Percentiles rank a stretch among this genome's conserved stretches.
Evolutionary conservation across 2,797 vertebrate genomes (phyloP).

Genomic region (Sebastes kiyomatsui): DNA sequence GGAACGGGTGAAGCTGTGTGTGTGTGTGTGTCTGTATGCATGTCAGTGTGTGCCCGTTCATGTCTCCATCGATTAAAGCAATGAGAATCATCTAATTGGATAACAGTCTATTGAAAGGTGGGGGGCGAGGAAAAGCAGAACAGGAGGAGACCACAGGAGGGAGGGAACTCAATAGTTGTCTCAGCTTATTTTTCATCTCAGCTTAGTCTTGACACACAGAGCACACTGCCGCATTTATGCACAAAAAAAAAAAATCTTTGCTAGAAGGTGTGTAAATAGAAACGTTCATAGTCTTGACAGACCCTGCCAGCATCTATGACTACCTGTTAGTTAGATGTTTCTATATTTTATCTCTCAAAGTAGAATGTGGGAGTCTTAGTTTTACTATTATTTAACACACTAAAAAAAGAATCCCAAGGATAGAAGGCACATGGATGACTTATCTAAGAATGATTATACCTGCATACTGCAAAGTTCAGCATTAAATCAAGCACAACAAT

Average conservation of each 20-base stretch:
- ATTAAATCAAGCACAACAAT: neutral
- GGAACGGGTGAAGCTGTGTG: neutral
- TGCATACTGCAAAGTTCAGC: neutral
- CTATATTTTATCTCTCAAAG: neutral
- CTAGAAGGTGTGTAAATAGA: neutral
- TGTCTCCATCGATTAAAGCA: constrained; percentile 71
- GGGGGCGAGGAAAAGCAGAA: constrained; percentile 24
- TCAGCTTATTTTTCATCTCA: constrained; percentile 63
- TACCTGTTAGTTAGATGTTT: neutral
- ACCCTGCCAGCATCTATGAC: neutral
- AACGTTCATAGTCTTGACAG: neutral
- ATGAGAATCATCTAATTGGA: constrained; percentile 70
- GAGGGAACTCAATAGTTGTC: constrained; percentile 59
- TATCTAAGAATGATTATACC: neutral
- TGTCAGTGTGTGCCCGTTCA: constrained; percentile 34
- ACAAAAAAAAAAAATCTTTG: neutral
- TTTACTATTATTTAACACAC: neutral
- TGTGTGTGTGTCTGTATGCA: constrained; percentile 1
- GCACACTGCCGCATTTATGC: constrained; percentile 1
- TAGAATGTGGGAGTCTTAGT: neutral
- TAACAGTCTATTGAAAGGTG: constrained; percentile 56
- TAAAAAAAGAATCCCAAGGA: neutral
- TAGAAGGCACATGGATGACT: neutral
- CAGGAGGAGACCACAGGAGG: constrained; percentile 35
- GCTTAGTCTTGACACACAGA: constrained; percentile 40